Evolutionary conservation across 2,113 vertebrate species (phyloP).

Genomic region (Notiomystis cincta): DNA sequence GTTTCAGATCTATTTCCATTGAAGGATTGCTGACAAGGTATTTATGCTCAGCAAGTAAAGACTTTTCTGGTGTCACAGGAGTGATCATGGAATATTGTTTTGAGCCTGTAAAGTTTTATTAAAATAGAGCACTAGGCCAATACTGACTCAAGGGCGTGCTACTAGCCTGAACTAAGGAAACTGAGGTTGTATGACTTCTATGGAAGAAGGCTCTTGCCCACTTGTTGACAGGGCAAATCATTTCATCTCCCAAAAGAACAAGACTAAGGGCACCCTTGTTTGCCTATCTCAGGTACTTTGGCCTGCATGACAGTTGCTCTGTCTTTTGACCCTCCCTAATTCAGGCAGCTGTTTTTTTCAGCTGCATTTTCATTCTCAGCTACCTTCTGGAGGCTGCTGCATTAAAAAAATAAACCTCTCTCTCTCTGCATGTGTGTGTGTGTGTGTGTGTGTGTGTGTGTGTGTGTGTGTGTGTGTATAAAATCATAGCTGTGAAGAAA

Average conservation of each 20-base stretch:
- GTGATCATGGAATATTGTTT: neutral
- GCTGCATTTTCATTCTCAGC: neutral
- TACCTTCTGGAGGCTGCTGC: neutral
- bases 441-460: neutral
- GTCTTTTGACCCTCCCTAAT: neutral
- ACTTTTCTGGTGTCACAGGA: neutral
- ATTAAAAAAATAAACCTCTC: neutral
- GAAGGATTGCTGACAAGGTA: neutral
- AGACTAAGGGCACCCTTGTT: neutral
- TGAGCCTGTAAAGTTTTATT: neutral
- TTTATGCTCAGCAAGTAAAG: neutral
- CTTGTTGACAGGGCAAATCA: neutral
- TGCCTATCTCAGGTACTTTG: accelerated
- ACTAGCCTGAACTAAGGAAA: neutral
- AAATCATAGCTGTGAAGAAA: neutral
- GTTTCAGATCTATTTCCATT: neutral
- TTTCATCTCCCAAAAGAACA: neutral
- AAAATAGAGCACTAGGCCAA: neutral
- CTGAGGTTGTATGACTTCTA: neutral
- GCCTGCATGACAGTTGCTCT: neutral
- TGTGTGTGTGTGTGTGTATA: neutral
- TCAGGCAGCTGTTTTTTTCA: neutral
- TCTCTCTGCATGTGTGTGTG: no score
- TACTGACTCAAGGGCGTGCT: neutral
- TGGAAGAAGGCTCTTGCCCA: neutral